Evolutionary conservation across 2,888 invertebrate species (phyloP), one percentile per base, ranked within the genome.

Genomic region (Deilephila elpenor): DNA sequence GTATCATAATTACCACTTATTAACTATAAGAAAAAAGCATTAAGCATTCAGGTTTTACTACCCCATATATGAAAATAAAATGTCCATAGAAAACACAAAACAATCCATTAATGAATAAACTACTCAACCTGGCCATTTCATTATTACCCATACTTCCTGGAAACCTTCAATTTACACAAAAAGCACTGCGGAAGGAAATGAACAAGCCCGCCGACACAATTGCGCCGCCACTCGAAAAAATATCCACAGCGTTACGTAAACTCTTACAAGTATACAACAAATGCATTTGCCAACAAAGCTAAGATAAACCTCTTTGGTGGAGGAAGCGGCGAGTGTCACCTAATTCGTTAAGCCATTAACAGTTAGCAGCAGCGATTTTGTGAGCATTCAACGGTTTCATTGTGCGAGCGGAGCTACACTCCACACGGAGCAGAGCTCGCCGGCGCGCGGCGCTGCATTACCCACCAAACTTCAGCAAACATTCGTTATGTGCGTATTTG

Each of bases 281-380:
- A 25, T 67, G 44, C 67, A 51, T 67, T 64, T 67, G 20, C 64
- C 37, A 37, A 51, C 44, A 51, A 51, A 67, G 67, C 67, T 67
- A 67, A 67, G 67, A 67, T 44, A 67, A 67, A 51, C 67, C 67
- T 67, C 67, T 67, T 64, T 67, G 67, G 64, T 44, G 44, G 67
- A 51, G 67, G 67, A 51, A 51, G 25, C 67, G 67, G 67, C 67
- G 62, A 62, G 73, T 56, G 71, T 64, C 74, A 71, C 71, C 74
- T 71, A 71, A 74, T 74, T 74, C 71, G 59, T 71, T 70, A 71
- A 74, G 67, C 74, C 74, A 72, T 74, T 74, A 74, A 72, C 72
- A 70, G 70, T 60, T 70, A 71, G 61, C 71, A 74, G 59, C 64
- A 70, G 70, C 60, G 37, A 60, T 70, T 72, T 72, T 71, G 71